These are phyloP conservation scores for Bolinopsis microptera DNA, from an alignment of 37 sponge, comb jelly and placozoan genomes.

Conservation along the genomic window DNA sequence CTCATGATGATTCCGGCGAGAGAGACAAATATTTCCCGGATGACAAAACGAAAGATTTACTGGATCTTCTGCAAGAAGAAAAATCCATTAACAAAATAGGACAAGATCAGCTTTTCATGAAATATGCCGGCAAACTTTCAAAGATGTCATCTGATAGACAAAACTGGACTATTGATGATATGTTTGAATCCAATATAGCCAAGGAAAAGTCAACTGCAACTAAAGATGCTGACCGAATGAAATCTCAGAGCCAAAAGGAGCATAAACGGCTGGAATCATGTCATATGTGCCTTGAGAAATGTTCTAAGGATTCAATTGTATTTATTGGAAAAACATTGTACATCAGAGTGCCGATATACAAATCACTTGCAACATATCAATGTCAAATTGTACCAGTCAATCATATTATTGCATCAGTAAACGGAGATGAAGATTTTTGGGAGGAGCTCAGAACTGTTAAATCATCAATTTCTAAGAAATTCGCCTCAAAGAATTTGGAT, in stretches of 20 bases:
- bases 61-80: constrained; percentile 65
- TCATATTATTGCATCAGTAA: constrained; percentile 71
- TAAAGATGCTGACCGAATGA: constrained; percentile 66
- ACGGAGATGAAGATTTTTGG: constrained; percentile 89
- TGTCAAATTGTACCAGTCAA: constrained; percentile 77
- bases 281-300: constrained; percentile 73
- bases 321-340: constrained; percentile 80
- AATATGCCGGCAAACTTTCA: constrained; percentile 56
- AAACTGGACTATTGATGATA: constrained; percentile 87
- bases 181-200: constrained; percentile 70
- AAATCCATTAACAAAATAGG: constrained; percentile 60
- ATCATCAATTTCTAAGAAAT: constrained; percentile 80
- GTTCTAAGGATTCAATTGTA: constrained; percentile 75
- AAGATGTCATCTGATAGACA: constrained; percentile 47
- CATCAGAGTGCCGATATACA: constrained; percentile 74
- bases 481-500: constrained; percentile 72
- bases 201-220: neutral
- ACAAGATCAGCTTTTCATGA: constrained; percentile 69
- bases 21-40: constrained; percentile 76
- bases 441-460: constrained; percentile 75
- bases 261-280: constrained; percentile 66
- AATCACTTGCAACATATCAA: constrained; percentile 81
- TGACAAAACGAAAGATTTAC: constrained; percentile 73
- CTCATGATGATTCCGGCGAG: constrained; percentile 61
- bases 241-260: constrained; percentile 66